Evolutionary conservation across 2,113 vertebrate genomes (phyloP), one percentile per base, ranked within the genome.

Genomic region (Hyperopisus bebe): DNA sequence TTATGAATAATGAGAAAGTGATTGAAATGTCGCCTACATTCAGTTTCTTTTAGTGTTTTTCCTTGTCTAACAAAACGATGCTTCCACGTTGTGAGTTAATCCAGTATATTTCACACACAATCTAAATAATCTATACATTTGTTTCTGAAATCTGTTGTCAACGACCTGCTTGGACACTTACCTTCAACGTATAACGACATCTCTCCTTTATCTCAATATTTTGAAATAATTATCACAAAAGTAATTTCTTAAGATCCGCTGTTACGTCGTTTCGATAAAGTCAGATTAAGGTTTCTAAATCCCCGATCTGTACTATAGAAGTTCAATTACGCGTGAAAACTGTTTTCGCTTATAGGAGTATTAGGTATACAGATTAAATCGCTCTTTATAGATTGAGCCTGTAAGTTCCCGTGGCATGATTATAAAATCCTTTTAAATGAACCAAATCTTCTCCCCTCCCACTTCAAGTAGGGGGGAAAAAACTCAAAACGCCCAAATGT

Each of bases 111-210:
- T 5, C 74, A 27, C 53, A 39, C 39, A 46, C 21, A 84, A 53
- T 13, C 48, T 42, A 3, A 42, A 44, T 27, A 62, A 55, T 31
- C 47, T 6, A 31, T 70, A 44, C 87, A 24, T 62, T 70, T n/a
- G 1, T 27, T 44, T 74, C 39, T 35, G 6, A 17, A 80, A 51
- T 82, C 39, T 42, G 13, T 35, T 55, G 47, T 21, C 88, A 84
- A 10, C 55, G 46, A 17, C 35, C 51, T 27, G 10, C 31, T 15
- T 42, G 19, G 39, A 35, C 87, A 46, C 90, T 90, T 89, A 90
- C 90, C 90, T 89, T 90, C 90, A 86, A 90, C 82, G 82, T 89
- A 89, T 35, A 89, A 35, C 50, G 90, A 90, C 90, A 90, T 90
- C 27, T 85, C 46, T 58, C 19, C 21, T 46, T 5, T 47, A 27